phyloP scores from a whole-genome alignment of 2,797 vertebrate species.

The Tragopan temminckii region DNA sequence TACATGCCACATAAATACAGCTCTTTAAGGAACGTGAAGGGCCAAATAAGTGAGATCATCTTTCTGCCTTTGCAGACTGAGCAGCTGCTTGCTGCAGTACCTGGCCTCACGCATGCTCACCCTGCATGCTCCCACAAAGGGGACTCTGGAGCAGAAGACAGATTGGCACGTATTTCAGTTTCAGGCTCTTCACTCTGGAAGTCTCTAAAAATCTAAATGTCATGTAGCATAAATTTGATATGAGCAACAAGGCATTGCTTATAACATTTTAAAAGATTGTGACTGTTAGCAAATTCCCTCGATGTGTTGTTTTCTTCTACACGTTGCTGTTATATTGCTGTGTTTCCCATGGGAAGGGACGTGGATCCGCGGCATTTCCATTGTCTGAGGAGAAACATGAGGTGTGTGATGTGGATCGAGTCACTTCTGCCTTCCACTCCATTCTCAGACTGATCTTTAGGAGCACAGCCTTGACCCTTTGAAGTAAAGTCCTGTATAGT shows the following conservation, averaged over 20 bases:
- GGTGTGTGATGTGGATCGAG: background rate
- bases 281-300: background rate
- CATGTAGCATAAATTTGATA: background rate
- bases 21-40: slow-evolving; percentile 51
- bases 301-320: background rate
- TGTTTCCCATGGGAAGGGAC: background rate
- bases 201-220: slow-evolving; percentile 30
- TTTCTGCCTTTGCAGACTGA: background rate
- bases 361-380: rapidly evolving
- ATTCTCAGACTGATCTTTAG: background rate
- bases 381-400: background rate
- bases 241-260: background rate
- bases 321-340: background rate
- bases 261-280: background rate
- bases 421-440: background rate
- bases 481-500: background rate
- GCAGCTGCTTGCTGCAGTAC: background rate
- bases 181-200: background rate
- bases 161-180: rapidly evolving
- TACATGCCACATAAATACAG: slow-evolving; percentile 73
- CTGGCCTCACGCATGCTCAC: rapidly evolving
- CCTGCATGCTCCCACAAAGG: rapidly evolving
- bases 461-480: background rate
- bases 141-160: background rate
- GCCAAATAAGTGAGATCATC: background rate